Conservation (phyloP, 1,140 invertebrate species). For the Teleopsis dalmanni region DNA sequence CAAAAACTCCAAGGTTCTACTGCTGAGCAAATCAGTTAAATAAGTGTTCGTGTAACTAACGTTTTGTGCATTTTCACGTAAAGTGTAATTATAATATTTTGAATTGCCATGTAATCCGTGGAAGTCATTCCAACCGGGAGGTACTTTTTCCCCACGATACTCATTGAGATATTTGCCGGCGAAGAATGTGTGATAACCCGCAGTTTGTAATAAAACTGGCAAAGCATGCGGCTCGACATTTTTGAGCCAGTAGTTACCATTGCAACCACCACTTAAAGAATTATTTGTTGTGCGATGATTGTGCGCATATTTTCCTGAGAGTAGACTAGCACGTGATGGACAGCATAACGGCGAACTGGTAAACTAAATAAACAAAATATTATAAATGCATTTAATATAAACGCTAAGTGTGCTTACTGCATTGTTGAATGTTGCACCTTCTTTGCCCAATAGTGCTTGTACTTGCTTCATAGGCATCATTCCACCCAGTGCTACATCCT, state of each 20-base stretch:
- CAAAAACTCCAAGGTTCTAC: conserved; percentile 55
- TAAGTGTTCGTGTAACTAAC: conserved; percentile 59
- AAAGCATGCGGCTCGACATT: conserved; percentile 59
- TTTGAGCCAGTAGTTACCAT: conserved; percentile 58
- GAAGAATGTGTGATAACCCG: conserved; percentile 70
- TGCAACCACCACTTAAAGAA: conserved; percentile 68
- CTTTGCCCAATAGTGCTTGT: conserved; percentile 51
- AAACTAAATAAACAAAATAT: conserved; percentile 50
- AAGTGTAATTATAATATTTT: conserved; percentile 76
- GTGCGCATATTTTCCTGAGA: conserved; percentile 79
- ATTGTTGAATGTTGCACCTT: conserved; percentile 63
- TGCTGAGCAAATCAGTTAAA: conserved; percentile 71
- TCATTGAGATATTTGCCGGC: conserved; percentile 82
- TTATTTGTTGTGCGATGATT: conserved; percentile 76
- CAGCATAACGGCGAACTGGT: conserved; percentile 78
- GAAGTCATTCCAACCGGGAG: conserved; percentile 76
- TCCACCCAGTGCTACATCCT: conserved; percentile 68
- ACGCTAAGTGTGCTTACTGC: conserved; percentile 52
- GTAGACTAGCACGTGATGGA: conserved; percentile 77
- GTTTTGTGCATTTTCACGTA: conserved; percentile 72
- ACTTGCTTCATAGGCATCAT: conserved; percentile 63
- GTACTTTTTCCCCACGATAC: conserved; percentile 63
- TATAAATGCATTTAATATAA: conserved; percentile 1
- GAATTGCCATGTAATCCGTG: conserved; percentile 76
- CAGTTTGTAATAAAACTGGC: conserved; percentile 54